A percentile compares a stretch with the other conserved stretches of the same genome.
phyloP scores from a whole-genome alignment of 1,140 invertebrate species.

The Metaphire vulgaris region DNA sequence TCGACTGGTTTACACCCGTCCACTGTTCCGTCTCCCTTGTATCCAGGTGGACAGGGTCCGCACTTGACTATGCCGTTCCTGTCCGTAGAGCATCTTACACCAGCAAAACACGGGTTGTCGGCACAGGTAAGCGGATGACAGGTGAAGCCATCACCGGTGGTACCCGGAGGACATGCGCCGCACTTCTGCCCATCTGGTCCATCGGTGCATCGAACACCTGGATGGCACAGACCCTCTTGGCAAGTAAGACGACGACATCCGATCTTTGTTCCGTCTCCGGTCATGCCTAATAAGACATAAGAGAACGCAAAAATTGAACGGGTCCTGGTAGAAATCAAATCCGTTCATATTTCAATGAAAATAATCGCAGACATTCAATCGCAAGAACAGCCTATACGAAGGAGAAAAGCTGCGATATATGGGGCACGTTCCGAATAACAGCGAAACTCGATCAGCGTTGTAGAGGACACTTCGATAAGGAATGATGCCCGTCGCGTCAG shows the following conservation, averaged over 20 bases:
- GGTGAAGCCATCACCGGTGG: slow-evolving; percentile 35
- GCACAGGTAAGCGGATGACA: slow-evolving; percentile 46
- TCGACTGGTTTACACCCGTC: slow-evolving; percentile 16
- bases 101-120: slow-evolving; percentile 62
- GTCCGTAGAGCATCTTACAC: slow-evolving; percentile 44
- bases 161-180: slow-evolving; percentile 36
- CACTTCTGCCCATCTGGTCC: slow-evolving; percentile 40
- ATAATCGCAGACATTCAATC: no score
- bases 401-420: no score
- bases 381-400: no score
- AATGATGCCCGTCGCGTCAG: no score
- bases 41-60: slow-evolving; percentile 40
- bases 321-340: no score
- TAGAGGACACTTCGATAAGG: no score
- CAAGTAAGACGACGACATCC: slow-evolving; percentile 55
- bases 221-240: slow-evolving; percentile 69
- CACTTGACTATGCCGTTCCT: slow-evolving; percentile 45
- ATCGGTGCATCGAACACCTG: slow-evolving; percentile 65
- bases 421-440: no score
- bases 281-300: background rate
- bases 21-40: background rate
- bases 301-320: no score
- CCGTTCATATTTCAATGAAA: no score
- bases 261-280: background rate
- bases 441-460: no score